Evolutionary conservation across 2,797 vertebrate species (phyloP).

Genomic region (Natrix natrix): DNA sequence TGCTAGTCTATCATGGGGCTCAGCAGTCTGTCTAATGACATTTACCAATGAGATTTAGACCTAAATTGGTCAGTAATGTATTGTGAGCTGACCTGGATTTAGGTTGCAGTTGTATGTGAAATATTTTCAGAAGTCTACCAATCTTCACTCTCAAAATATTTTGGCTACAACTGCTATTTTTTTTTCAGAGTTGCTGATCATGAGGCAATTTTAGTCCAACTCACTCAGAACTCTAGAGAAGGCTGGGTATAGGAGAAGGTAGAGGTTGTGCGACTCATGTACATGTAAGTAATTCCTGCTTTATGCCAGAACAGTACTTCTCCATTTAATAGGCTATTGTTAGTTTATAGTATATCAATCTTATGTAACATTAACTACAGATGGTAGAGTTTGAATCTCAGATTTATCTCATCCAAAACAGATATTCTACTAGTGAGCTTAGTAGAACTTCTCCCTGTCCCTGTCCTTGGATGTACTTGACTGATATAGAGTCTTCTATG

Average conservation of each 20-base stretch:
- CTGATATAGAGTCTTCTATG: not conserved
- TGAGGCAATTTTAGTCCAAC: too few relatives aligned
- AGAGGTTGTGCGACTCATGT: not conserved
- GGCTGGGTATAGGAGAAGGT: not conserved
- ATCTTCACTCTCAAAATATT: not conserved
- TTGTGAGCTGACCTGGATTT: not conserved
- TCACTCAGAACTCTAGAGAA: too few relatives aligned
- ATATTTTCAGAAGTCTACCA: not conserved
- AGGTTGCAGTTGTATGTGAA: not conserved
- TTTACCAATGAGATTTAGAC: not conserved
- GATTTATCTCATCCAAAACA: not conserved
- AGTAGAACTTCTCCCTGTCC: not conserved
- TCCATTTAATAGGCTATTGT: not conserved
- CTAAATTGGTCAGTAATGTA: not conserved
- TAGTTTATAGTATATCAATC: not conserved
- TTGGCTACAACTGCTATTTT: not conserved
- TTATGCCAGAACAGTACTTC: not conserved
- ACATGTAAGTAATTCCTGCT: not conserved
- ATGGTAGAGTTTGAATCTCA: not conserved
- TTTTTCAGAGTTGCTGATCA: not conserved
- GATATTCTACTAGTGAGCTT: not conserved
- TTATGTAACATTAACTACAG: not conserved
- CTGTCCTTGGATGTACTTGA: not conserved
- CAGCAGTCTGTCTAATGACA: not conserved
- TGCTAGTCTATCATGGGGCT: not conserved